phyloP scores from a whole-genome alignment of 2,113 vertebrate species.

The Calidris pygmaea region DNA sequence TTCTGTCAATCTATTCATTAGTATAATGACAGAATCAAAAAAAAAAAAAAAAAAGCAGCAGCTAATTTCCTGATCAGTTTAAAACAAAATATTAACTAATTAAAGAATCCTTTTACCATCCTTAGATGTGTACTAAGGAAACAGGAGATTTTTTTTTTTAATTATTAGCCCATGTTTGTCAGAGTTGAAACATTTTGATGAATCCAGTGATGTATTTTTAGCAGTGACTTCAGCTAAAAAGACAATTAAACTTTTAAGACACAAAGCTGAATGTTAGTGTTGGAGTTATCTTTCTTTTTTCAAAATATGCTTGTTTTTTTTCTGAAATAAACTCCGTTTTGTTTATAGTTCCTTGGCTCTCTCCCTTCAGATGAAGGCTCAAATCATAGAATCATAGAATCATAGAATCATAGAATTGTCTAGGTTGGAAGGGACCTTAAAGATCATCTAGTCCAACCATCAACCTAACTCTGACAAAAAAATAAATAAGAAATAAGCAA shows the following conservation, averaged over 20 bases:
- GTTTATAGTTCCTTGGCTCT: not conserved
- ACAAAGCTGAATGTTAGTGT: not conserved
- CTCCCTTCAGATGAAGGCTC: not conserved
- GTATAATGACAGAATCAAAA: not conserved
- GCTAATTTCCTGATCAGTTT: not conserved
- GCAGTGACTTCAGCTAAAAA: not conserved
- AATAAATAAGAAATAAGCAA: too few species aligned
- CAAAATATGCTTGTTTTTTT: not conserved
- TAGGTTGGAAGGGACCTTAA: too few species aligned
- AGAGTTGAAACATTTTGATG: not conserved
- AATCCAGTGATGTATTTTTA: not conserved
- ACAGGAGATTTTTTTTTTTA: not conserved
- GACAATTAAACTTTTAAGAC: not conserved
- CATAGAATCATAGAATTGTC: too few species aligned
- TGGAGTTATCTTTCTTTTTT: not conserved
- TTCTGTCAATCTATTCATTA: not conserved
- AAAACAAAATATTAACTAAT: not conserved
- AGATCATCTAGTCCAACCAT: too few species aligned
- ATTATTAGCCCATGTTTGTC: not conserved
- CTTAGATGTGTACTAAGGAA: not conserved
- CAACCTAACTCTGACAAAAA: too few species aligned
- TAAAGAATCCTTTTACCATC: not conserved
- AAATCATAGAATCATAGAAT: not conserved
- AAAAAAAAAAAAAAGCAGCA: not conserved
- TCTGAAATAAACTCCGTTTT: not conserved